Percentiles rank a stretch among this genome's conserved stretches.
Conservation (phyloP, 2,888 invertebrate species). For the Synanthedon tipuliformis region DNA sequence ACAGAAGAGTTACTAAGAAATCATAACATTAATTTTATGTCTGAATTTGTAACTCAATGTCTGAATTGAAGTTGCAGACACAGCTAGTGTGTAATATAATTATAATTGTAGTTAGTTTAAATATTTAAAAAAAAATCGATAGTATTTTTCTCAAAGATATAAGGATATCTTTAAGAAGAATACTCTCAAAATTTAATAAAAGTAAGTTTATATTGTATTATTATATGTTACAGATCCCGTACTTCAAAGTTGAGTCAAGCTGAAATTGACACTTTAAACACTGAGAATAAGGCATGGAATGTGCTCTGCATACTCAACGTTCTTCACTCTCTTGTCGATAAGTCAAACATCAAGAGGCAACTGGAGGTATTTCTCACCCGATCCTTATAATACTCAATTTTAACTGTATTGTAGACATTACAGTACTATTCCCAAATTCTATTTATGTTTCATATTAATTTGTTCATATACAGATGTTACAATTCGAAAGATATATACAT, state of each 20-base stretch:
- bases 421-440: not conserved
- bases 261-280: constrained; percentile 81
- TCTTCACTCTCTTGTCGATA: constrained; percentile 96
- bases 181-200: too few relatives aligned
- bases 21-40: too few relatives aligned
- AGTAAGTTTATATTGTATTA: too few relatives aligned
- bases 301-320: constrained; percentile 98
- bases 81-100: too few relatives aligned
- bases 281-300: constrained; percentile 95
- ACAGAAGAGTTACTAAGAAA: constrained; percentile 72
- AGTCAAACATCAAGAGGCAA: constrained; percentile 97
- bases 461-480: not conserved
- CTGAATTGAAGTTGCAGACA: too few relatives aligned
- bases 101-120: too few relatives aligned
- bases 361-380: constrained; percentile 76
- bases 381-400: not conserved
- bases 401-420: too few relatives aligned
- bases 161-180: too few relatives aligned
- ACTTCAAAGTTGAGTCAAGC: constrained; percentile 81
- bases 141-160: too few relatives aligned
- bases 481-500: too few relatives aligned
- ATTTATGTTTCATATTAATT: not conserved
- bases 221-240: constrained; percentile 51
- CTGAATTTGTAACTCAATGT: too few relatives aligned
- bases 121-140: too few relatives aligned